phyloP scores from a whole-genome alignment of 2,888 invertebrate species.

The Silvanus unidentatus region DNA sequence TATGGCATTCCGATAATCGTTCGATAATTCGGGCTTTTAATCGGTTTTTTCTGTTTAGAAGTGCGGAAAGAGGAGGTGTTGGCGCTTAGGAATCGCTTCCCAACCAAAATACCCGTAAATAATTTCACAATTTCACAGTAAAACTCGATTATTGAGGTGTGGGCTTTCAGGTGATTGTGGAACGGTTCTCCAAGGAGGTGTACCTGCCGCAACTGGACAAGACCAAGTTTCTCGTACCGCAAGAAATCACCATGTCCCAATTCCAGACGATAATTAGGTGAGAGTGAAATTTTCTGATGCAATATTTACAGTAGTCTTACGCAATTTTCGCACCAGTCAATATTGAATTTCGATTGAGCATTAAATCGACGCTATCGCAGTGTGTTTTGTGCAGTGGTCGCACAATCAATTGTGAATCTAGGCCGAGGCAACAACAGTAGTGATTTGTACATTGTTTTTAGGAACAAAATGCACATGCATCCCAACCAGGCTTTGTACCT shows the following conservation, averaged over 20 bases:
- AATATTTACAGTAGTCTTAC: no score
- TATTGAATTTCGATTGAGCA: no score
- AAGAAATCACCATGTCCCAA: conserved; percentile 85
- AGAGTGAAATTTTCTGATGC: conserved; percentile 24
- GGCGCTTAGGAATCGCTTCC: conserved; percentile 71
- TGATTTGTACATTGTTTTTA: conserved; percentile 26
- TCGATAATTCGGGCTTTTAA: neutral
- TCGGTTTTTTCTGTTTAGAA: conserved; percentile 46
- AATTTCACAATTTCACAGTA: neutral
- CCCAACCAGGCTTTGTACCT: conserved; percentile 73
- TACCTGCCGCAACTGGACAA: conserved; percentile 73
- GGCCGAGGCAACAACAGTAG: no score
- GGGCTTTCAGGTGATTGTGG: conserved; percentile 68
- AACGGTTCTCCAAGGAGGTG: conserved; percentile 73
- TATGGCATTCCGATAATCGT: conserved; percentile 21
- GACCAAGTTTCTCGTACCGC: conserved; percentile 81
- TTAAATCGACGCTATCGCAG: no score
- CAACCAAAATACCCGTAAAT: conserved; percentile 74
- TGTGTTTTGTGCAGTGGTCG: no score
- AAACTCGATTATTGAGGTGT: no score
- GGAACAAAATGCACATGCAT: conserved; percentile 53
- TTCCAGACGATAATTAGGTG: conserved; percentile 81
- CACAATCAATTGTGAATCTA: no score
- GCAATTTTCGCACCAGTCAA: no score
- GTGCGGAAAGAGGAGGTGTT: conserved; percentile 69